Base-by-base conservation (phyloP, 2,888 invertebrate genomes). In the Bombylius discolor region DNA sequence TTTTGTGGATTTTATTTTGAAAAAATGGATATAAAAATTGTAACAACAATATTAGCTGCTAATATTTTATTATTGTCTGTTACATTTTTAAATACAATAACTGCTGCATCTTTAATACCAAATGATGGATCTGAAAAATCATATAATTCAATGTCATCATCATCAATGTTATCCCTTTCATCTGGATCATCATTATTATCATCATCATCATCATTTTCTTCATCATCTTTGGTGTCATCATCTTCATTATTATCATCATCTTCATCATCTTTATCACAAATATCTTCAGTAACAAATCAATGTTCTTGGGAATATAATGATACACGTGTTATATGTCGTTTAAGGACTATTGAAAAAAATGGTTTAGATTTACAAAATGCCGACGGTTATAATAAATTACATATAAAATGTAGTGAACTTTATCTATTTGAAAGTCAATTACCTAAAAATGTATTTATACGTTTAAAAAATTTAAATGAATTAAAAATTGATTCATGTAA, bases 381-480 rank as follows among this genome's bases (percentile, higher is more conserved):
- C 50, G 89, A 89, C 68, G 83, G 84, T 60, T 85, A 88, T 53
- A 81, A 81, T 62, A 82, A 81, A 64, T 76, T 93, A 64, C 79
- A 81, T 61, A 81, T 94, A 59, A 81, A 82, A 65, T 92, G 92
- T 77, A 87, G 84, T 74, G 85, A 88, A 68, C 80, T 84, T 58
- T 80, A 89, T 65, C 81, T 87, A 57, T 87, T 85, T 67, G 90
- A 92, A 76, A 91, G 90, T 74, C 80, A 83, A 62, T 75, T 93
- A 62, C 81, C 83, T 56, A 80, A 83, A 49, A 83, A 84, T 62
- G 84, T 83, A 64, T 87, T 89, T 71, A 82, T 83, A 60, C 77
- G 87, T 12, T 76, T 91, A 12, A 81, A 81, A 66, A 73, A 70
- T 39, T 78, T 93, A 51, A 85, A 84, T 65, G 85, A 87, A 59